Percentiles rank a stretch among this genome's conserved stretches.
These are phyloP conservation scores for Cyanocitta stelleri DNA, from an alignment of 2,113 vertebrate genomes.

Conservation along the genomic window DNA sequence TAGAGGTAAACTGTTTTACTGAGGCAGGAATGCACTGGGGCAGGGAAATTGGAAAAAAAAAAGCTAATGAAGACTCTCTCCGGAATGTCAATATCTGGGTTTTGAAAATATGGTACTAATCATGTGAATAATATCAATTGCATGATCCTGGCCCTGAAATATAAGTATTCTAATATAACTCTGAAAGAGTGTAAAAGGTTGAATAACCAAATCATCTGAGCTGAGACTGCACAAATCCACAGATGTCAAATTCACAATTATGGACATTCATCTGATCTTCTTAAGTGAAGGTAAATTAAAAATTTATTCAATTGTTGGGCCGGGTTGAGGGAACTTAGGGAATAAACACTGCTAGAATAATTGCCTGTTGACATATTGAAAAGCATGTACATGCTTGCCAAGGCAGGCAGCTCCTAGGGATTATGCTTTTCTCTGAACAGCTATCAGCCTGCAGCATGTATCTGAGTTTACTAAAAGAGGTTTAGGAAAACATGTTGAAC, in stretches of 20 bases:
- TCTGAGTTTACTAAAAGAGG: conserved; percentile 11
- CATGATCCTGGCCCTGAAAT: background rate
- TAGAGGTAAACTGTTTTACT: background rate
- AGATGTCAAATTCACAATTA: background rate
- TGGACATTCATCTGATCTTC: background rate
- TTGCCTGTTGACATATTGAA: conserved; percentile 5
- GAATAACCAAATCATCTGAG: background rate
- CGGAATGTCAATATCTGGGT: fast-evolving
- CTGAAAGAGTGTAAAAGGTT: background rate
- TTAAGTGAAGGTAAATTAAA: background rate
- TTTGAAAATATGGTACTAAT: background rate
- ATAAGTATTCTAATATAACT: background rate
- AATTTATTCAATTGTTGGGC: background rate
- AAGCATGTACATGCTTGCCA: background rate
- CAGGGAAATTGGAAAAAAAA: background rate
- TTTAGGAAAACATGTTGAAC: conserved; percentile 42
- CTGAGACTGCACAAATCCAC: background rate
- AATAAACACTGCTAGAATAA: background rate
- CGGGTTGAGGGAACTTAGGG: background rate
- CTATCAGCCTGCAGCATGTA: conserved; percentile 23
- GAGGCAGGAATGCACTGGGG: background rate
- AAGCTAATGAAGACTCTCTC: background rate
- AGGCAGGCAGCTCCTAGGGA: background rate
- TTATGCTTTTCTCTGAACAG: conserved; percentile 6
- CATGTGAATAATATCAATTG: background rate